phyloP scores from a whole-genome alignment of 2,113 vertebrate genomes.

The Girardinichthys multiradiatus region DNA sequence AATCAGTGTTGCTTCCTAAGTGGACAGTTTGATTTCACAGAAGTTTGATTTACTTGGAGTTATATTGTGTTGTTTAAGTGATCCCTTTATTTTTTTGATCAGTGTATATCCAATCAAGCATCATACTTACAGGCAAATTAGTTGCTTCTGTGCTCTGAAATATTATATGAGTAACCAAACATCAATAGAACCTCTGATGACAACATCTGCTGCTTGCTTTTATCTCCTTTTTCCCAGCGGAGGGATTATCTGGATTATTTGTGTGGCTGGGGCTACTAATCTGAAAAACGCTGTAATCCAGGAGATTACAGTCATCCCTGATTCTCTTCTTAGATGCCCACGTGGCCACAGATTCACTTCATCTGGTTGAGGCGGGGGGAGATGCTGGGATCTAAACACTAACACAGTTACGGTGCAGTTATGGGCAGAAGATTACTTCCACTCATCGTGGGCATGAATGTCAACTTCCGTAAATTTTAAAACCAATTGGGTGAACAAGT shows the following conservation, averaged over 20 bases:
- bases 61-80: no score
- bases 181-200: slow-evolving; percentile 31
- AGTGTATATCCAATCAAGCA: slow-evolving; percentile 7
- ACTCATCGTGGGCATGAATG: background rate
- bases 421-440: background rate
- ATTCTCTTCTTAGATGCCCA: slow-evolving; percentile 51
- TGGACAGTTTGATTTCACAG: no score
- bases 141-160: slow-evolving; percentile 13
- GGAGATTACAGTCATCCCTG: slow-evolving; percentile 61
- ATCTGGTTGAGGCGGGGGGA: slow-evolving; percentile 35
- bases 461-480: no score
- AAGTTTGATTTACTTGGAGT: no score
- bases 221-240: slow-evolving; percentile 10
- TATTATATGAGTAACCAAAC: slow-evolving; percentile 33
- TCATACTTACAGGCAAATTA: background rate
- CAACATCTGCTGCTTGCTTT: slow-evolving; percentile 46
- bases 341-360: slow-evolving; percentile 40
- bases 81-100: no score
- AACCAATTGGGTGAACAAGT: no score
- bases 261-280: slow-evolving; percentile 67
- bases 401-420: no score
- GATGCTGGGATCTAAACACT: slow-evolving; percentile 12
- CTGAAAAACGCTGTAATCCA: slow-evolving; percentile 66
- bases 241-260: slow-evolving; percentile 78
- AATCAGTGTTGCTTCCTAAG: no score